Evolutionary conservation across 2,113 vertebrate genomes (phyloP).

Genomic region (Eidolon helvum): DNA sequence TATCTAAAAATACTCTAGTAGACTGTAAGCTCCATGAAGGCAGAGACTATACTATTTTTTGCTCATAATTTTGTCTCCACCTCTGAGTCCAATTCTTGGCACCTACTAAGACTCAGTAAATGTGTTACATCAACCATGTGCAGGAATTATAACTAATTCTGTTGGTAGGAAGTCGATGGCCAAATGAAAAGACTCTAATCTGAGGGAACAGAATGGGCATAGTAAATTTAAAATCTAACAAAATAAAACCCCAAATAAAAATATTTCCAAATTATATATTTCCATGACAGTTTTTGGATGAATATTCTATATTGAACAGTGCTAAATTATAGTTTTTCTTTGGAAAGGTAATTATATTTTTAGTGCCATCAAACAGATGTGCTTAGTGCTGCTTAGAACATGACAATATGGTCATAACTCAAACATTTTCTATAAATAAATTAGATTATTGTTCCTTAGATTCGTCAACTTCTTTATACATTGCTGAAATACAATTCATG

Average conservation of each 20-base stretch:
- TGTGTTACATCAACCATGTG: not conserved
- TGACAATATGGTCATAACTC: not conserved
- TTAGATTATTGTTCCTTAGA: not conserved
- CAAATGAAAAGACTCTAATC: not conserved
- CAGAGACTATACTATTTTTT: not conserved
- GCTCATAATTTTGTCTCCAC: not conserved
- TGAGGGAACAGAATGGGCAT: not conserved
- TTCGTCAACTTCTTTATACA: not conserved
- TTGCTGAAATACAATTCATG: not conserved
- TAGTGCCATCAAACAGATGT: not conserved
- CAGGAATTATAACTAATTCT: not conserved
- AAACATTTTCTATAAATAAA: not conserved
- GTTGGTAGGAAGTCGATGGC: accelerated
- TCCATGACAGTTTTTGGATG: not conserved
- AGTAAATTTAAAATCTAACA: not conserved
- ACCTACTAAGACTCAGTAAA: not conserved
- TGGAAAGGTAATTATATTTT: not conserved
- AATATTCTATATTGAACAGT: not conserved
- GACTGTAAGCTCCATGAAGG: not conserved
- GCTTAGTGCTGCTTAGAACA: not conserved
- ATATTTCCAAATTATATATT: not conserved
- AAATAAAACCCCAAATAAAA: constrained; percentile 8
- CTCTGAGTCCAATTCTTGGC: not conserved
- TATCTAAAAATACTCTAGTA: not conserved
- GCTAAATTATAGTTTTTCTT: not conserved